Percentiles rank a stretch among this genome's conserved stretches.
These are phyloP conservation scores for Rhombomys opimus DNA, from an alignment of 2,113 vertebrate genomes.

Conservation along the genomic window DNA sequence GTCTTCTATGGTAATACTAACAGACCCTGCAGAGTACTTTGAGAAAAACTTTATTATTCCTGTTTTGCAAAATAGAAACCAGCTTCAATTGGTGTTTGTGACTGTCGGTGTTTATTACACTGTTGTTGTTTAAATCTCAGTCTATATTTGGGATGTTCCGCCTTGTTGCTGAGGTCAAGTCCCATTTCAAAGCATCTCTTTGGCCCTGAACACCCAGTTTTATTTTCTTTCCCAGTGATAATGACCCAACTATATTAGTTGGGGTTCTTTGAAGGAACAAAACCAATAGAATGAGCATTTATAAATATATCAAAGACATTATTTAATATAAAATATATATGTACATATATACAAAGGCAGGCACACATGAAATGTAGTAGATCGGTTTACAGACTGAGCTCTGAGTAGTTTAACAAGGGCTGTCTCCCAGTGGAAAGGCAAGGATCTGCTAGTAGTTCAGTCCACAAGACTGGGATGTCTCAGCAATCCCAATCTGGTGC, in stretches of 20 bases:
- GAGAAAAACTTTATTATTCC: not conserved
- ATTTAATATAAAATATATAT: no score
- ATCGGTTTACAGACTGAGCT: not conserved
- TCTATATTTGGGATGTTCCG: not conserved
- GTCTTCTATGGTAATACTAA: not conserved
- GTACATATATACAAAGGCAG: not conserved
- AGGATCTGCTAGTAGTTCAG: not conserved
- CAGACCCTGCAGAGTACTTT: not conserved
- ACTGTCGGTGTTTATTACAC: not conserved
- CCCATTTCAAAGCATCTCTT: conserved; percentile 28
- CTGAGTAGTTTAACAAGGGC: not conserved
- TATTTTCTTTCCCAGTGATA: conserved; percentile 17
- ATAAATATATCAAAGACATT: not conserved
- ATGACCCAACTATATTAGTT: not conserved
- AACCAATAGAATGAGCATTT: not conserved
- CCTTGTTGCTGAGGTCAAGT: not conserved
- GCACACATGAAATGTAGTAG: not conserved
- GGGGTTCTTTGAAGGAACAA: not conserved
- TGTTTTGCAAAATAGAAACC: conserved; percentile 8
- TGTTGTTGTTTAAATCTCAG: not conserved
- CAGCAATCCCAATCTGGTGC: not conserved
- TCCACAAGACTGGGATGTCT: not conserved
- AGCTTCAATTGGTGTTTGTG: not conserved
- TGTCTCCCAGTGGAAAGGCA: not conserved
- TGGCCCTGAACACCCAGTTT: not conserved